These are phyloP conservation scores for Hyaena hyaena DNA, from an alignment of 2,113 vertebrate species.

Conservation along the genomic window DNA sequence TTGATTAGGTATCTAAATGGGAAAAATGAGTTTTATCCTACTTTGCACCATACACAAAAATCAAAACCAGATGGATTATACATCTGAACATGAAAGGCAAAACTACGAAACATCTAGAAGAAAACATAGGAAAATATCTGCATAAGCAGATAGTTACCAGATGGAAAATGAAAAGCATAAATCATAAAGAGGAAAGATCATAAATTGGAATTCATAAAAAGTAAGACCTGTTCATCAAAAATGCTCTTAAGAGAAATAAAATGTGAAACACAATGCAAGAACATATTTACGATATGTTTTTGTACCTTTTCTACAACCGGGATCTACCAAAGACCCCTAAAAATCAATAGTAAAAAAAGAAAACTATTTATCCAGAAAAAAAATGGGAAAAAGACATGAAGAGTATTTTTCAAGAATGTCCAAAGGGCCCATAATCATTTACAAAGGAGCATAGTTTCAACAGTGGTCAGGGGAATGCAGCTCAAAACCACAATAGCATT, in stretches of 20 bases:
- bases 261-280: not conserved
- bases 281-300: not conserved
- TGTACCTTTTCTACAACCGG: not conserved
- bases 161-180: not conserved
- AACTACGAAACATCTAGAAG: not conserved
- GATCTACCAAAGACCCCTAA: not conserved
- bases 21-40: conserved; percentile 5
- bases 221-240: conserved; percentile 23
- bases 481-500: not conserved
- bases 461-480: not conserved
- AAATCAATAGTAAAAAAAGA: not conserved
- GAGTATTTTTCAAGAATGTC: not conserved
- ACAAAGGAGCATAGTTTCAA: not conserved
- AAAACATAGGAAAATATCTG: not conserved
- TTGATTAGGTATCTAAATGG: not conserved
- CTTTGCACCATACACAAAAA: not conserved
- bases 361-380: not conserved
- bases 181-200: not conserved
- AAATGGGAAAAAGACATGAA: not conserved
- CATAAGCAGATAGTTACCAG: not conserved
- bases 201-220: conserved; percentile 35
- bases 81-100: not conserved
- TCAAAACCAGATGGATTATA: not conserved
- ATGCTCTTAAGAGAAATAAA: conserved; percentile 23
- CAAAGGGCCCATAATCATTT: not conserved